These are phyloP conservation scores for Drosophila anceps DNA, from an alignment of 2,888 invertebrate genomes.

Conservation along the genomic window DNA sequence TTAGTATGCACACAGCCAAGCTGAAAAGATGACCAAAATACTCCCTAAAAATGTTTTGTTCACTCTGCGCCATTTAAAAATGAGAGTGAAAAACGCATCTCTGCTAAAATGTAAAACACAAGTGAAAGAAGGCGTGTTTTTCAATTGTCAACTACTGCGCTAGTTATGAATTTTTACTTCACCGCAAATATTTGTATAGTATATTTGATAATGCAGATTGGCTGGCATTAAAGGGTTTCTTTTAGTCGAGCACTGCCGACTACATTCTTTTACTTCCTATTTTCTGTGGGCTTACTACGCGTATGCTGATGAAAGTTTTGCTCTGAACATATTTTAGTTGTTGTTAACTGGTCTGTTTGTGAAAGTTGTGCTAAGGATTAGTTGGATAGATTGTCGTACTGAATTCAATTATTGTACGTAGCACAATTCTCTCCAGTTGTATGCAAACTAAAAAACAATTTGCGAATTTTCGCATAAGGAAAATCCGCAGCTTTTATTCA, in stretches of 20 bases:
- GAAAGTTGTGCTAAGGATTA: constrained; percentile 44
- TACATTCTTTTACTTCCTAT: neutral
- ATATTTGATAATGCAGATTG: too few relatives aligned
- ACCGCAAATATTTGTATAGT: too few relatives aligned
- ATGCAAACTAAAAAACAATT: constrained; percentile 51
- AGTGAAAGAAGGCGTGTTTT: neutral
- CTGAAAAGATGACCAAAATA: constrained; percentile 21
- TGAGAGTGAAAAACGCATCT: neutral
- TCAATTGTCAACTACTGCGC: too few relatives aligned
- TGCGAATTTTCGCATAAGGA: constrained; percentile 28
- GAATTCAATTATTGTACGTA: constrained; percentile 71
- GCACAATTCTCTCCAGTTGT: constrained; percentile 12
- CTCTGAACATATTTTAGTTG: constrained; percentile 30
- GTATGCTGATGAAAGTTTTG: constrained; percentile 35
- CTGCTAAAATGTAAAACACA: too few relatives aligned
- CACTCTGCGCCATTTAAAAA: neutral
- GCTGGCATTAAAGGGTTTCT: fast-evolving
- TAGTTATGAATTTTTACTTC: neutral
- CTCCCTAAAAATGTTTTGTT: neutral
- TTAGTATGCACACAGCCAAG: constrained; percentile 5
- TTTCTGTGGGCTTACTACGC: neutral
- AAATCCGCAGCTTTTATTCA: constrained; percentile 34
- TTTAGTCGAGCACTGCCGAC: neutral
- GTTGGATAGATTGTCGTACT: constrained; percentile 23
- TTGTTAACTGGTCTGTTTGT: constrained; percentile 38